Percentiles rank a stretch among this genome's conserved stretches.
Conservation (phyloP, 1,140 invertebrate genomes). For the Drosophila tropicalis region DNA sequence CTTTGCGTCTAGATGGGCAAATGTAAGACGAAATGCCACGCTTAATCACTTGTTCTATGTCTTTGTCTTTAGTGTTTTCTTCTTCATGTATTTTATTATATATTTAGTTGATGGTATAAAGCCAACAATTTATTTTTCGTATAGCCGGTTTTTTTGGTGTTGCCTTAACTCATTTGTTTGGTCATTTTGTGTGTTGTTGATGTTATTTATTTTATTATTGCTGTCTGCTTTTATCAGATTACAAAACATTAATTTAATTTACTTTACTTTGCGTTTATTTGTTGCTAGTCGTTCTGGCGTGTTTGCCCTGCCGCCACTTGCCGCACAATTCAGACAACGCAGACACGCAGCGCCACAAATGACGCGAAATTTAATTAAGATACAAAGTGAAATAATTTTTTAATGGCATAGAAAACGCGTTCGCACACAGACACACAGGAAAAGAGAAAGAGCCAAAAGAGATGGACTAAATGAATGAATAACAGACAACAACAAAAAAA, state of each 20-base stretch:
- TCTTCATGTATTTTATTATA: slow-evolving; percentile 5
- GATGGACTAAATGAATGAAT: slow-evolving; percentile 11
- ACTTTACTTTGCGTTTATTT: slow-evolving; percentile 47
- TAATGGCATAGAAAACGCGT: slow-evolving; percentile 63
- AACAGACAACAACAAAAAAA: slow-evolving; percentile 7
- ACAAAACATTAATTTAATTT: slow-evolving; percentile 78
- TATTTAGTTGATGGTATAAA: background rate
- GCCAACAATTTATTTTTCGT: background rate
- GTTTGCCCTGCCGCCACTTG: slow-evolving; percentile 3
- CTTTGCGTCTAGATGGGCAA: too few relatives aligned
- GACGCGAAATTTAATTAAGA: slow-evolving; percentile 77
- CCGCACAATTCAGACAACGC: slow-evolving; percentile 25
- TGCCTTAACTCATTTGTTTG: slow-evolving; percentile 44
- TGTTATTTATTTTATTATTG: slow-evolving; percentile 49
- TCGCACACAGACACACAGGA: background rate
- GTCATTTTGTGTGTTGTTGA: slow-evolving; percentile 38
- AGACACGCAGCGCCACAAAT: slow-evolving; percentile 58
- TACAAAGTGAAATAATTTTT: slow-evolving; percentile 78
- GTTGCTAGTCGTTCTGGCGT: slow-evolving; percentile 1
- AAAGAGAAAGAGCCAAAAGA: background rate
- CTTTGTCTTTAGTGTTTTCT: background rate
- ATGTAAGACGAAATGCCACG: too few relatives aligned
- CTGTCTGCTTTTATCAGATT: slow-evolving; percentile 67
- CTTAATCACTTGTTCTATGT: background rate
- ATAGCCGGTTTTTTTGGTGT: background rate